These are phyloP conservation scores for Vanessa tameamea DNA, from an alignment of 1,140 invertebrate genomes.

Conservation along the genomic window DNA sequence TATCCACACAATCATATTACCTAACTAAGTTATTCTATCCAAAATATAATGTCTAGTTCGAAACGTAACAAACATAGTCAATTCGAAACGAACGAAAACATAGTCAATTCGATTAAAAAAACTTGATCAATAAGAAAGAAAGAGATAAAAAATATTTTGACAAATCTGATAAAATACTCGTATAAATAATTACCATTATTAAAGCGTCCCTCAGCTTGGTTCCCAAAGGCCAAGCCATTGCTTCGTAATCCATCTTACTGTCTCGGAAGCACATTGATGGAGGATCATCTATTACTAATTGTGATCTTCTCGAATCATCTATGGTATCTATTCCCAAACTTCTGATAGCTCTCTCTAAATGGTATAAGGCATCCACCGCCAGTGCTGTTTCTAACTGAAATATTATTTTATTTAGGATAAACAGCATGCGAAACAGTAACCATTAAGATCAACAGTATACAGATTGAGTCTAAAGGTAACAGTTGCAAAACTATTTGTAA, in stretches of 20 bases:
- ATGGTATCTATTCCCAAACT: constrained; percentile 42
- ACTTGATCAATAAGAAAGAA: too few relatives aligned
- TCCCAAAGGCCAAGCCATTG: constrained; percentile 54
- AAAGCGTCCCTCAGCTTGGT: constrained; percentile 51
- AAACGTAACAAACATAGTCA: too few relatives aligned
- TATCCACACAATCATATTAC: too few relatives aligned
- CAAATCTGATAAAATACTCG: not conserved
- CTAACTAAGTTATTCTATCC: too few relatives aligned
- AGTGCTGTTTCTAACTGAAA: constrained; percentile 69
- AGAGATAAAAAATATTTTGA: too few relatives aligned
- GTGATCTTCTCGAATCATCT: constrained; percentile 14
- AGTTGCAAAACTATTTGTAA: too few relatives aligned
- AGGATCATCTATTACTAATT: constrained; percentile 42
- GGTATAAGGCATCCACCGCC: constrained; percentile 62
- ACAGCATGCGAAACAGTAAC: too few relatives aligned
- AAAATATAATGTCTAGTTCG: too few relatives aligned
- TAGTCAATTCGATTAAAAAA: not conserved
- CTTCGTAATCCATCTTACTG: constrained; percentile 53
- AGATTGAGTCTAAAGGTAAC: too few relatives aligned
- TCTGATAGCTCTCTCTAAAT: constrained; percentile 67
- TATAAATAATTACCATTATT: constrained; percentile 40
- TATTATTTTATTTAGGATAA: too few relatives aligned
- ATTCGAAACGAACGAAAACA: too few relatives aligned
- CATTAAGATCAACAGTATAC: too few relatives aligned
- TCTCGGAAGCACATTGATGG: constrained; percentile 61